phyloP scores from a whole-genome alignment of 2,888 invertebrate species.

The Muschampia plurimacula region DNA sequence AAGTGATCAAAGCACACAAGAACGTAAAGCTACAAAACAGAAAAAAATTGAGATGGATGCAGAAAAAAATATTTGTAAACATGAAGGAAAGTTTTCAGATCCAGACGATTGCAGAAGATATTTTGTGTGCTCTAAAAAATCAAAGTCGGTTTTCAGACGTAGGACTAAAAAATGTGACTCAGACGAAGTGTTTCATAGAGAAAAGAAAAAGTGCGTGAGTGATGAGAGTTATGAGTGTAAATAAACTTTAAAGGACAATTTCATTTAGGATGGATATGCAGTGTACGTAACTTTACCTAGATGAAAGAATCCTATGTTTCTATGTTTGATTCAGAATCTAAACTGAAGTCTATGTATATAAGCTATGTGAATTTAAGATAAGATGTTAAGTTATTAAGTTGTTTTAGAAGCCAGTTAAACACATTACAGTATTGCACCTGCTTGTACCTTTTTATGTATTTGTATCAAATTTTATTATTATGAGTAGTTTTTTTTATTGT shows the following conservation, averaged over 20 bases:
- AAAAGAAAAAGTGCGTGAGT: conserved; percentile 67
- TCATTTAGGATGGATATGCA: background rate
- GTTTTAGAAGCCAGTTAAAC: too few species aligned
- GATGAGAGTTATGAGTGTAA: conserved; percentile 65
- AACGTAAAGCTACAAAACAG: conserved; percentile 41
- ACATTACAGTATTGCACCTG: too few species aligned
- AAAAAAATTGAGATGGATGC: conserved; percentile 36
- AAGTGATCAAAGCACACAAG: conserved; percentile 49
- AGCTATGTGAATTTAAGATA: background rate
- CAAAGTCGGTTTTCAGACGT: conserved; percentile 58
- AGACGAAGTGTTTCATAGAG: conserved; percentile 72
- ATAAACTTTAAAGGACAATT: conserved; percentile 9
- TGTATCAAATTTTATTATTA: too few species aligned
- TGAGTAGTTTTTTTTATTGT: too few species aligned
- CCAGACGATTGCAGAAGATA: conserved; percentile 73
- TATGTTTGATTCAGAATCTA: background rate
- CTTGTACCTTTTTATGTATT: too few species aligned
- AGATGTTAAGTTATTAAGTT: background rate
- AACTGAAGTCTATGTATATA: background rate
- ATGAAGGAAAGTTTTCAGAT: conserved; percentile 69
- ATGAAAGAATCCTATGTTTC: background rate
- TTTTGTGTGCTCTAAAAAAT: conserved; percentile 69
- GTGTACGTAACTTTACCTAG: background rate
- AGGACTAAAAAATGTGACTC: conserved; percentile 72
- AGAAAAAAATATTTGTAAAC: conserved; percentile 58